A percentile compares a stretch with the other conserved stretches of the same genome.
Conservation (phyloP, 2,888 invertebrate species). For the Clanis bilineata region DNA sequence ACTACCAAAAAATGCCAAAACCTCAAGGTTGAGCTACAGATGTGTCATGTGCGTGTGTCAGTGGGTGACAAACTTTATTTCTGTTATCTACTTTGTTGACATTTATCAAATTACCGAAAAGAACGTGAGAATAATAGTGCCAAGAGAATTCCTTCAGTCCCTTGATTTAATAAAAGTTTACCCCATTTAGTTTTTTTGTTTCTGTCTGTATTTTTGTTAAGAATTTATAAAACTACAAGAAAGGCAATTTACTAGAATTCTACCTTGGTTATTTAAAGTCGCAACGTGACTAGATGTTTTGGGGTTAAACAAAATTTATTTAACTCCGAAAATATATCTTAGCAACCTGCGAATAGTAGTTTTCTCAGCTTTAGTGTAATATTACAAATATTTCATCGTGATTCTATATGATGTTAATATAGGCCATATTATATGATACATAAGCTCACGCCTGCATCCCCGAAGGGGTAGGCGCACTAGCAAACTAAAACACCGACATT, state of each 20-base stretch:
- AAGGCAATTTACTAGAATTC: background rate
- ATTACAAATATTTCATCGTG: background rate
- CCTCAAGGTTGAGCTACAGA: too few relatives aligned
- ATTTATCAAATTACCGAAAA: background rate
- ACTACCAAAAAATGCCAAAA: too few relatives aligned
- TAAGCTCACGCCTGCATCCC: too few relatives aligned
- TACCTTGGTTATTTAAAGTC: background rate
- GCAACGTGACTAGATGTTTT: constrained; percentile 1
- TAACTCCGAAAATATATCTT: background rate
- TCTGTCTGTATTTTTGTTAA: background rate
- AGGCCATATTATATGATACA: background rate
- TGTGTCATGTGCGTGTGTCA: too few relatives aligned
- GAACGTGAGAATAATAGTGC: background rate
- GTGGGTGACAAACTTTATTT: background rate
- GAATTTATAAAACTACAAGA: background rate
- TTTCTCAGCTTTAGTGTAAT: background rate
- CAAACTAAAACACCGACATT: too few relatives aligned
- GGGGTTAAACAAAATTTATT: background rate
- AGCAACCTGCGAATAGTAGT: background rate
- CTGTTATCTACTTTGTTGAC: background rate
- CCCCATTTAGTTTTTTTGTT: background rate
- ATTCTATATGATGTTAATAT: background rate
- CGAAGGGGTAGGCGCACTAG: too few relatives aligned
- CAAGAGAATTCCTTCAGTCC: background rate
- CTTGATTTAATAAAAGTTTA: background rate